Evolutionary conservation across 2,888 invertebrate species (phyloP).

Genomic region (Drosophila rubida): DNA sequence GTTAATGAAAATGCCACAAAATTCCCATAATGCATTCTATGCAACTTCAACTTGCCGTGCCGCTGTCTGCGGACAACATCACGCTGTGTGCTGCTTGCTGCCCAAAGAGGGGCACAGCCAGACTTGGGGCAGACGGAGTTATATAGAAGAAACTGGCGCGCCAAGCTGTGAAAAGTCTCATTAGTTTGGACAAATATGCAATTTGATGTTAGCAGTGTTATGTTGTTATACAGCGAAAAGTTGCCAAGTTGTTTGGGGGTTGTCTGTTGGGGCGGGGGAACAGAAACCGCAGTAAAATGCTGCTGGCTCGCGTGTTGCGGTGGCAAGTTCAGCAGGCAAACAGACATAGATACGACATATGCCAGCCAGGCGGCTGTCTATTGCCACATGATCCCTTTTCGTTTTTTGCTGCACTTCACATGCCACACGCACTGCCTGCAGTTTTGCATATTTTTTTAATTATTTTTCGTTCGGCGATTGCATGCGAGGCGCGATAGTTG

Average conservation of each 20-base stretch:
- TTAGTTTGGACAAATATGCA: slow-evolving; percentile 82
- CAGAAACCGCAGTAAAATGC: slow-evolving; percentile 41
- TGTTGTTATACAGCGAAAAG: slow-evolving; percentile 54
- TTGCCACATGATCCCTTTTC: slow-evolving; percentile 70
- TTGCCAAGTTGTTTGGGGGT: slow-evolving; percentile 62
- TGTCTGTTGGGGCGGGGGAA: no score
- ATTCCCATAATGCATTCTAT: slow-evolving; percentile 80
- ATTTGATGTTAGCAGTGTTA: slow-evolving; percentile 62
- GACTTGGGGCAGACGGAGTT: slow-evolving; percentile 2
- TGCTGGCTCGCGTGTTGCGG: slow-evolving; percentile 69
- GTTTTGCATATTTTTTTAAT: slow-evolving; percentile 27
- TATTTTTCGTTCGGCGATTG: background rate
- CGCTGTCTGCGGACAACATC: slow-evolving; percentile 65
- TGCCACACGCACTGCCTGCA: slow-evolving; percentile 72
- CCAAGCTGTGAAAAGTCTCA: slow-evolving; percentile 81
- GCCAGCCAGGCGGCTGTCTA: slow-evolving; percentile 48
- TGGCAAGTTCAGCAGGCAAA: slow-evolving; percentile 72
- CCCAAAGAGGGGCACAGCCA: slow-evolving; percentile 21
- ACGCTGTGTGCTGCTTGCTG: slow-evolving; percentile 68
- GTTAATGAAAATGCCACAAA: slow-evolving; percentile 83
- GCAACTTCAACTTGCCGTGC: no score
- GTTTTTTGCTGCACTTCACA: slow-evolving; percentile 61
- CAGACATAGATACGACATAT: slow-evolving; percentile 52
- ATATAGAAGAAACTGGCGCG: slow-evolving; percentile 54
- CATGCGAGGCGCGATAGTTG: slow-evolving; percentile 9